These are phyloP conservation scores for Galbula dea DNA, from an alignment of 2,113 vertebrate genomes.

Conservation along the genomic window DNA sequence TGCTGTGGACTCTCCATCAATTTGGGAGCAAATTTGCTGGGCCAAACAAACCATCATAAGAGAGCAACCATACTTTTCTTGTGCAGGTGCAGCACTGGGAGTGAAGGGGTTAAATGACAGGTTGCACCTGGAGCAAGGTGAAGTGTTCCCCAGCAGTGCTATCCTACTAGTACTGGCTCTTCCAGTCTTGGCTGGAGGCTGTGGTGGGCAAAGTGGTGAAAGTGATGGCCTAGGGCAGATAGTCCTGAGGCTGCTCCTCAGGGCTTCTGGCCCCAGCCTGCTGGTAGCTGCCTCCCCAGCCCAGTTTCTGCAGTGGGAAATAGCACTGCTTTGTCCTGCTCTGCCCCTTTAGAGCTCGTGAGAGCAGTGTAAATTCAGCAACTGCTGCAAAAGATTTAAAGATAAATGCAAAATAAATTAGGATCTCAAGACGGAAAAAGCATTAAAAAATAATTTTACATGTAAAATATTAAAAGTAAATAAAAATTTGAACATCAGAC, in stretches of 20 bases:
- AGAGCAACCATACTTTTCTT: background rate
- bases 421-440: background rate
- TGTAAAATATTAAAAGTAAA: background rate
- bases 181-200: conserved; percentile 1
- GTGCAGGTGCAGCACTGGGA: background rate
- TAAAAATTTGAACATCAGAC: background rate
- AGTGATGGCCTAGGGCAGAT: background rate
- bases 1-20: rapidly evolving
- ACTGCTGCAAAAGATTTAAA: background rate
- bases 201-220: background rate
- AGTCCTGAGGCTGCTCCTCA: background rate
- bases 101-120: background rate
- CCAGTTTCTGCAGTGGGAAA: background rate
- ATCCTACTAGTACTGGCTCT: background rate
- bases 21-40: background rate
- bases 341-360: background rate
- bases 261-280: background rate
- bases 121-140: background rate
- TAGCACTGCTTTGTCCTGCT: background rate
- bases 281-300: background rate
- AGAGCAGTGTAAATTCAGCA: background rate
- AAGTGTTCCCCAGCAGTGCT: background rate
- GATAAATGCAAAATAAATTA: background rate
- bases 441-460: background rate
- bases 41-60: rapidly evolving